Evolutionary conservation across 2,113 vertebrate genomes (phyloP), one percentile per base, ranked within the genome.

Genomic region (Dipodomys stephensi): DNA sequence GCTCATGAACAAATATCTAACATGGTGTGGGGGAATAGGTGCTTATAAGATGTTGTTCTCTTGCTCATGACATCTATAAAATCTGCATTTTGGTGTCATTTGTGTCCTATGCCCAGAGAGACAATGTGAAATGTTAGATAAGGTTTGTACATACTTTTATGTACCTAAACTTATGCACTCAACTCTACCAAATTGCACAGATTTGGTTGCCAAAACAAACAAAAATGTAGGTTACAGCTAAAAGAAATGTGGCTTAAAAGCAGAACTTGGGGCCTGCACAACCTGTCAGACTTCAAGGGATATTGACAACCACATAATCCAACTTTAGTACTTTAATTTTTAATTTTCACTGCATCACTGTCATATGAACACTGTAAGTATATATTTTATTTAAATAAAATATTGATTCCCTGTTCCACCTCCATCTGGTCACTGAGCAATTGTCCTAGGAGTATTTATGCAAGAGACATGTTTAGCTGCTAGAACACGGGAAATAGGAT

Each of bases 231-330:
- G 30, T 94, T 74, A 82, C 44, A 60, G n/a, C 8, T 49, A 35
- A 65, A 83, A 76, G 1, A 91, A 83, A 53, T 20, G 30, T 32
- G 57, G 15, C 22, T 65, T 19, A 62, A 68, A 79, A 64, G 16
- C 13, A 89, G n/a, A 25, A 3, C 2, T 83, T 74, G 30, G 27
- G 46, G 32, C 83, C 35, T 71, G 81, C 65, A 19, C 19, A 80
- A 46, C 11, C 46, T 74, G 86, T 93, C 53, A 83, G 32, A 76
- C 22, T 87, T 57, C 7, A 85, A 90, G 27, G 27, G 5, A 87
- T 83, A 87, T 46, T 92, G 11, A 92, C 82, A 90, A 78, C 60
- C 13, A 93, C 74, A 30, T 83, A 19, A 62, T 30, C 44, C 18
- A 73, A 35, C 7, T 30, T 46, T 65, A 8, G 39, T 44, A 27